Evolutionary conservation across 1,140 invertebrate genomes (phyloP).

Genomic region (Drosophila bifasciata): DNA sequence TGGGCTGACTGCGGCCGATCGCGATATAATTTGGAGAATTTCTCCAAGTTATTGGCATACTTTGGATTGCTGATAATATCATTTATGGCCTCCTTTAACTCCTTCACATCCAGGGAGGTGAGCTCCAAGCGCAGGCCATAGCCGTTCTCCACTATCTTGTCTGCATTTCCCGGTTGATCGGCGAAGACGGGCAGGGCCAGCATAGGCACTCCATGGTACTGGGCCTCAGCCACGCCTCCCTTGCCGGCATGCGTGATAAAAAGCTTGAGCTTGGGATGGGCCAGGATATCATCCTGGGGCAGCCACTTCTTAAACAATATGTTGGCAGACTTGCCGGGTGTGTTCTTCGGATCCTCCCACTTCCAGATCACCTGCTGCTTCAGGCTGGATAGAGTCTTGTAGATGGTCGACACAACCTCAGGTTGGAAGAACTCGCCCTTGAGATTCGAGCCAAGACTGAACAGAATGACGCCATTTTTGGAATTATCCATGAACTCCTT

Average conservation of each 20-base stretch:
- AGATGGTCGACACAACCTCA: slow-evolving; percentile 80
- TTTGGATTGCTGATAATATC: slow-evolving; percentile 68
- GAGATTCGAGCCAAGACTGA: slow-evolving; percentile 87
- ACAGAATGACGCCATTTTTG: slow-evolving; percentile 86
- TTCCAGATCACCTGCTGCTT: slow-evolving; percentile 87
- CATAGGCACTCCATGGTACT: slow-evolving; percentile 89
- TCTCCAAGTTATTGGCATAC: slow-evolving; percentile 58
- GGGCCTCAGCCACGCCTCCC: slow-evolving; percentile 88
- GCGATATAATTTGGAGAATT: slow-evolving; percentile 70
- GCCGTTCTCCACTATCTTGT: slow-evolving; percentile 84
- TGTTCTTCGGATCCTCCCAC: slow-evolving; percentile 85
- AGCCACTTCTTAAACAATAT: slow-evolving; percentile 88
- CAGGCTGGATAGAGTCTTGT: slow-evolving; percentile 84
- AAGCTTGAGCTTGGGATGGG: slow-evolving; percentile 88
- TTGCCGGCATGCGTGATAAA: slow-evolving; percentile 91
- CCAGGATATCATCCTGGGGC: slow-evolving; percentile 89
- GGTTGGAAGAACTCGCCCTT: slow-evolving; percentile 82
- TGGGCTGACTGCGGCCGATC: slow-evolving; percentile 71
- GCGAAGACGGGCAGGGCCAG: slow-evolving; percentile 88
- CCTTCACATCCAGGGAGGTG: slow-evolving; percentile 75
- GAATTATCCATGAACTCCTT: slow-evolving; percentile 84
- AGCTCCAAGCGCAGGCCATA: slow-evolving; percentile 84
- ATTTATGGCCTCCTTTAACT: slow-evolving; percentile 57
- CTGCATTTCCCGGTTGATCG: slow-evolving; percentile 87
- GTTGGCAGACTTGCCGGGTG: slow-evolving; percentile 86